phyloP scores from a whole-genome alignment of 2,113 vertebrate genomes.

The Leptocoma aspasia region DNA sequence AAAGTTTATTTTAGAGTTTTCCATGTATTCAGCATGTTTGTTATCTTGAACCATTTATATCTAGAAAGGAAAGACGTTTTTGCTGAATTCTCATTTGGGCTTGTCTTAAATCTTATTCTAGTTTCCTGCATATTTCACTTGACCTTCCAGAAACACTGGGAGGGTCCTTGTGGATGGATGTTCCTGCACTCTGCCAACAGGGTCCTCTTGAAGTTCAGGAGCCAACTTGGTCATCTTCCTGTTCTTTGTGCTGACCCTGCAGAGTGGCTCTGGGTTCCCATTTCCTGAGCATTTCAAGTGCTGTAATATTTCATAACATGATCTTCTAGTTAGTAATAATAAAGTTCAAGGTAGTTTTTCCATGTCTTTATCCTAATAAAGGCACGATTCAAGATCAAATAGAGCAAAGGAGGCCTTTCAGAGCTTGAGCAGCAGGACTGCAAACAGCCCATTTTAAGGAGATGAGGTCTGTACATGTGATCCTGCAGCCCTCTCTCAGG shows the following conservation, averaged over 20 bases:
- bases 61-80: conserved; percentile 46
- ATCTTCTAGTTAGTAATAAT: neutral
- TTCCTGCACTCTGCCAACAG: neutral
- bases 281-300: conserved; percentile 32
- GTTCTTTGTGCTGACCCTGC: neutral
- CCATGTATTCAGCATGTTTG: conserved; percentile 12
- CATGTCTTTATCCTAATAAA: neutral
- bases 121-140: conserved; percentile 43
- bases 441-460: neutral
- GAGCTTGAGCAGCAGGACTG: neutral
- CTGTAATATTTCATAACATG: neutral
- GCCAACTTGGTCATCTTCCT: neutral
- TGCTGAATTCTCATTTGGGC: conserved; percentile 37
- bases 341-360: conserved; percentile 37
- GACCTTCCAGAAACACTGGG: conserved; percentile 11
- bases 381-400: neutral
- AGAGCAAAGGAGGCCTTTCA: neutral
- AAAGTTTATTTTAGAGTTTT: conserved; percentile 1
- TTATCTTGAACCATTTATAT: conserved; percentile 33
- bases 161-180: neutral
- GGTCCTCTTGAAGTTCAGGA: neutral
- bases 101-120: conserved; percentile 35
- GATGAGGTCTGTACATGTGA: neutral
- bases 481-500: neutral
- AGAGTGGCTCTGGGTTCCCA: neutral